Base-by-base conservation (phyloP, 2,113 vertebrate genomes). In the Prietella phreatophila region DNA sequence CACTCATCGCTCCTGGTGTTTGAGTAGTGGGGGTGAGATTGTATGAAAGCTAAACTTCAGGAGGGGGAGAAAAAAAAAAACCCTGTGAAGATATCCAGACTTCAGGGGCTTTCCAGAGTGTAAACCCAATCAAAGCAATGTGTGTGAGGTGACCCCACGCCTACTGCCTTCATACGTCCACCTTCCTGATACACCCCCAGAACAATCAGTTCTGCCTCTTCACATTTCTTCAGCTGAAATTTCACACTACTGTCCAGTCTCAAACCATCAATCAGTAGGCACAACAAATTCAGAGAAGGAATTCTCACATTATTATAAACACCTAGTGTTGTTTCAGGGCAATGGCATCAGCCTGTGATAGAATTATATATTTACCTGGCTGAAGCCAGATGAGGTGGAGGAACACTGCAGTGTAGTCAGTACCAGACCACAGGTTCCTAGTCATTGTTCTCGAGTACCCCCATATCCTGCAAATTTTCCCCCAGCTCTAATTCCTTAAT, bases 91-190 rank as follows among this genome's bases (percentile, higher is more conserved):
- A 75, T 19, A 76, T 87, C n/a, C 80, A 86, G 75, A 53, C 60
- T 50, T 22, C 71, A 50, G 86, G 81, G 86, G 42, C 56, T 83
- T 83, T 83, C 81, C 86, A 75, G 55, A 5, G 30, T 83, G 36
- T 76, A 83, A 75, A 87, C 67, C 36, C 80, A 50, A 8, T 47
- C 50, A 82, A 58, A 71, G 53, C 33, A 75, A 39, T 8, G 0
- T 61, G 50, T 20, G 30, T 86, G 47, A 42, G 73, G 73, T 63
- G 58, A 67, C 50, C 50, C 30, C 69, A 13, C 50, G 15, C 50
- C 30, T 73, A 67, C 61, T 87, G 50, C 85, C 76, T 50, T 27
- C 78, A 87, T 60, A 56, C 79, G 65, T 69, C 78, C 60, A 86
- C 39, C 67, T 60, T 27, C 25, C 79, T 87, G 86, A 82, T 39